Conservation (phyloP, 1,140 invertebrate genomes). For the Arion vulgaris region DNA sequence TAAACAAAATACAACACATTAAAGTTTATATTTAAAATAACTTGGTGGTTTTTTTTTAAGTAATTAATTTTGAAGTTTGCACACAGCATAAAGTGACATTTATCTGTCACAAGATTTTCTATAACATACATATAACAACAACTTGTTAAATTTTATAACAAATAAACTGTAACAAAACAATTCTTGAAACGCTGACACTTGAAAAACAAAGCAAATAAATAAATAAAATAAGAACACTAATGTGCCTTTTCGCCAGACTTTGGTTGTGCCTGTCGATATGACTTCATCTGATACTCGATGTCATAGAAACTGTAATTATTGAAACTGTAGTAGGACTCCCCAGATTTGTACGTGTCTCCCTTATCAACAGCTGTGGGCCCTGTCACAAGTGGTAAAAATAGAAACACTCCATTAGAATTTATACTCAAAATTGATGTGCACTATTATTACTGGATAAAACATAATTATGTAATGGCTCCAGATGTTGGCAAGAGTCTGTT, state of each 20-base stretch:
- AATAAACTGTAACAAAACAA: not conserved
- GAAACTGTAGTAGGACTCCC: constrained; percentile 1
- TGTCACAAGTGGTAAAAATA: not conserved
- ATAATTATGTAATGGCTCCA: too few species aligned
- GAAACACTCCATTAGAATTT: too few species aligned
- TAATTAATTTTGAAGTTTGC: too few species aligned
- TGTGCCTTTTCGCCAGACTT: not conserved
- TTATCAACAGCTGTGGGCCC: not conserved
- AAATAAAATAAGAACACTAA: not conserved
- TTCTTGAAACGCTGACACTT: not conserved
- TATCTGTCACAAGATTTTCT: too few species aligned
- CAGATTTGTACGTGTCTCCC: constrained; percentile 23
- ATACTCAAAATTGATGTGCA: too few species aligned
- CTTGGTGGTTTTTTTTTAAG: too few species aligned
- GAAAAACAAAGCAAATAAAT: not conserved
- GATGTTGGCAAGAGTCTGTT: too few species aligned
- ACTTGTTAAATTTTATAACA: not conserved
- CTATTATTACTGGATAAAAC: too few species aligned
- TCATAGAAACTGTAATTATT: constrained; percentile 10
- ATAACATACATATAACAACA: too few species aligned
- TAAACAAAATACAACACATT: too few species aligned
- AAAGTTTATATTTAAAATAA: too few species aligned
- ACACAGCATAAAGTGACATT: too few species aligned
- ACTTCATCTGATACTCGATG: not conserved
- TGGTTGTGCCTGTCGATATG: not conserved